These are phyloP conservation scores for Doryteuthis pealeii DNA, from an alignment of 1,140 invertebrate species.

Conservation along the genomic window DNA sequence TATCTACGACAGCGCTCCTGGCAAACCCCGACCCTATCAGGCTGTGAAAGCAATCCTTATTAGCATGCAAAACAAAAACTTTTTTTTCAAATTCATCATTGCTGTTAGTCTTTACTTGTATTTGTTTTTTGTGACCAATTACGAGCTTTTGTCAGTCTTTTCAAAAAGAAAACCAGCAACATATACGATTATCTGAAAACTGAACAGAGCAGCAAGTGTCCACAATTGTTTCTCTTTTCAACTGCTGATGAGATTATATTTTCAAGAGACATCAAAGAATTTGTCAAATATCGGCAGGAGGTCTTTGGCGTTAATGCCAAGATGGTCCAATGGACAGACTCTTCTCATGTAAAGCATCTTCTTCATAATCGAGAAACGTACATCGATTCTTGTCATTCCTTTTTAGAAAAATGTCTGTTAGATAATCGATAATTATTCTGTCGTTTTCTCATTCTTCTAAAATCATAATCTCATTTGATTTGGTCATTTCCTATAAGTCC, in stretches of 20 bases:
- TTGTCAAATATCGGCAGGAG: constrained; percentile 60
- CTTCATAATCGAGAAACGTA: constrained; percentile 65
- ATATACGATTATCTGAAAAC: constrained; percentile 53
- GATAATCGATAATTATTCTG: background rate
- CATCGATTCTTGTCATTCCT: constrained; percentile 33
- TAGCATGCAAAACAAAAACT: constrained; percentile 55
- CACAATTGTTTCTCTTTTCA: constrained; percentile 77
- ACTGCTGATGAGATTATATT: constrained; percentile 69
- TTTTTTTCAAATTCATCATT: constrained; percentile 41
- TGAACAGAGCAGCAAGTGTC: constrained; percentile 62
- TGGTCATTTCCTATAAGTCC: too few relatives aligned
- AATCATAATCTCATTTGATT: too few relatives aligned
- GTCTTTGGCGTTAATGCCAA: constrained; percentile 67
- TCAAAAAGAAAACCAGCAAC: constrained; percentile 26
- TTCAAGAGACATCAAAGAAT: constrained; percentile 57
- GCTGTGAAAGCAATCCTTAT: constrained; percentile 65
- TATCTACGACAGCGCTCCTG: constrained; percentile 76
- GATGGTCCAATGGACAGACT: constrained; percentile 69
- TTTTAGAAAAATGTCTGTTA: constrained; percentile 28
- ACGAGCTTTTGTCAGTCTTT: constrained; percentile 12
- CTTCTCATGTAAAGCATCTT: constrained; percentile 73
- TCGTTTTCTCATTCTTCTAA: too few relatives aligned
- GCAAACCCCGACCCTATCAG: constrained; percentile 65
- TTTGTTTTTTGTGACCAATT: constrained; percentile 23
- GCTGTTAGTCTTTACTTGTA: constrained; percentile 34